phyloP scores from a whole-genome alignment of 2,797 vertebrate species.

The Clamator glandarius region DNA sequence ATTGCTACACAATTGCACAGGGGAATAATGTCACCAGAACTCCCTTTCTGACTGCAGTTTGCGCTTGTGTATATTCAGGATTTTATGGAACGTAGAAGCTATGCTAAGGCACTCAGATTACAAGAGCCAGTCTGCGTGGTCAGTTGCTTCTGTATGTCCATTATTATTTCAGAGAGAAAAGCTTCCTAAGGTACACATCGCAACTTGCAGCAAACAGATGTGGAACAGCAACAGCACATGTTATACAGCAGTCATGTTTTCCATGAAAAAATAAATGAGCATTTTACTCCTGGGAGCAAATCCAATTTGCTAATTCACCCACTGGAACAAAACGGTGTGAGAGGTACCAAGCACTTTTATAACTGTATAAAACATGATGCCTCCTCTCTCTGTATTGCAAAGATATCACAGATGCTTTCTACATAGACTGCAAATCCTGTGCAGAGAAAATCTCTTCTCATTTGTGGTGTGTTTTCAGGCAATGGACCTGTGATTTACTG shows the following conservation, averaged over 20 bases:
- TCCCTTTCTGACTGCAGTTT: neutral
- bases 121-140: neutral
- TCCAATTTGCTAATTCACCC: slow-evolving; percentile 3
- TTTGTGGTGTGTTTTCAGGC: neutral
- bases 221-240: neutral
- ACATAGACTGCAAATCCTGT: neutral
- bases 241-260: neutral
- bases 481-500: slow-evolving; percentile 44
- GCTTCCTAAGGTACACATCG: neutral
- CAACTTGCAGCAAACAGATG: neutral
- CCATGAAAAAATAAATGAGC: neutral
- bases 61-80: neutral
- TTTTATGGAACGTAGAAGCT: neutral
- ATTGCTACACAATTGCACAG: neutral
- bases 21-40: neutral
- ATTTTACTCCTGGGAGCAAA: neutral
- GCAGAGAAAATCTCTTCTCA: neutral
- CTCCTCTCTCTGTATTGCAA: neutral
- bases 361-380: neutral
- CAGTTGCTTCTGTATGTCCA: neutral
- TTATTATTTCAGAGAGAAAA: neutral
- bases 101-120: neutral
- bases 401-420: neutral
- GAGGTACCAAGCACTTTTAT: neutral
- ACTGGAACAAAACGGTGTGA: neutral